phyloP scores from a whole-genome alignment of 2,797 vertebrate species.

The Orientallactaga sibirica region DNA sequence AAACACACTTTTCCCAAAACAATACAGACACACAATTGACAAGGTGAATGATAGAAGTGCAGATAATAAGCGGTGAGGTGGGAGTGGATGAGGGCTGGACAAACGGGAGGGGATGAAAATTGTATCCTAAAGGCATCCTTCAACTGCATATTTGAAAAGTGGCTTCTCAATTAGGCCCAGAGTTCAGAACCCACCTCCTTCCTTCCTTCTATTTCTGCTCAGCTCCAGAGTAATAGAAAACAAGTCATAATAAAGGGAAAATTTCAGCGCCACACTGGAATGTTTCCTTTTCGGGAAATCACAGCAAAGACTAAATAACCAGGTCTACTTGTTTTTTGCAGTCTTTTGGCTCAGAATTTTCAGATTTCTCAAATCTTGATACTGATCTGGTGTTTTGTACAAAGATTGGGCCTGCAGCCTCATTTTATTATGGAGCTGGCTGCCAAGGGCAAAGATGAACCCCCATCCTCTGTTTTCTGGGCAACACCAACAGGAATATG shows the following conservation, averaged over 20 bases:
- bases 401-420: background rate
- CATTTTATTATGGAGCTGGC: constrained; percentile 36
- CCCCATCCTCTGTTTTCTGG: background rate
- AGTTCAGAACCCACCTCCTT: background rate
- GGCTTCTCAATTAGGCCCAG: background rate
- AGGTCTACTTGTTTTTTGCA: constrained; percentile 34
- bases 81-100: background rate
- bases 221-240: constrained; percentile 8
- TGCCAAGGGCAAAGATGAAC: background rate
- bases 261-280: background rate
- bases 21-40: background rate
- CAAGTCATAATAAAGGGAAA: background rate
- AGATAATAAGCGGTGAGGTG: background rate
- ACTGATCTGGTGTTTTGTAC: constrained; percentile 39
- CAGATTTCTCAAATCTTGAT: constrained; percentile 57
- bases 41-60: background rate
- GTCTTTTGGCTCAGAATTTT: constrained; percentile 7
- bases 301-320: background rate
- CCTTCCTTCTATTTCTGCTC: background rate
- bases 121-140: background rate
- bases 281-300: constrained; percentile 65
- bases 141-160: background rate
- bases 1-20: background rate
- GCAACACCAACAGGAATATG: background rate
- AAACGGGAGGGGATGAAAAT: background rate